Percentiles rank a stretch among this genome's conserved stretches.
These are phyloP conservation scores for Junco hyemalis DNA, from an alignment of 2,113 vertebrate genomes.

Conservation along the genomic window DNA sequence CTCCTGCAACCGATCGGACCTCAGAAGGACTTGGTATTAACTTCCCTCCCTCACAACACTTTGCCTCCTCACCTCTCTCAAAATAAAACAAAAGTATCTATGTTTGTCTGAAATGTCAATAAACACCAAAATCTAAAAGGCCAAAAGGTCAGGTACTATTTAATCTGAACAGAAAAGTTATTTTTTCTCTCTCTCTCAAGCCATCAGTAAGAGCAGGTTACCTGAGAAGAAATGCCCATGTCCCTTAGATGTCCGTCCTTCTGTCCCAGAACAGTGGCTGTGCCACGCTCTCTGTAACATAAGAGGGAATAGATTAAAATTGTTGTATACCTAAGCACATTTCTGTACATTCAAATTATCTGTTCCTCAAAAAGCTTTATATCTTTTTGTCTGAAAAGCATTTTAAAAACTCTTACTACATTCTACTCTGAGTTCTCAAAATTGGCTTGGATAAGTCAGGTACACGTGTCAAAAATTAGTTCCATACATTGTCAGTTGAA, in stretches of 20 bases:
- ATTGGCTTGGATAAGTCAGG: neutral
- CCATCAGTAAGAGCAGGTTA: neutral
- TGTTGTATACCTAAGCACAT: neutral
- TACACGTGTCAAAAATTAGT: neutral
- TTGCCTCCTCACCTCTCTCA: neutral
- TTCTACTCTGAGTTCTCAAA: neutral
- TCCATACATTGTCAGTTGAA: neutral
- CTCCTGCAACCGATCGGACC: neutral
- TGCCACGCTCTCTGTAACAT: neutral
- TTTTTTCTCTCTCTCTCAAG: neutral
- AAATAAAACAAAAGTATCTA: neutral
- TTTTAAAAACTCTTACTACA: neutral
- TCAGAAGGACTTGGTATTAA: neutral
- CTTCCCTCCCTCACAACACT: neutral
- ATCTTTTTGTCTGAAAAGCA: neutral
- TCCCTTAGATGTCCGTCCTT: neutral
- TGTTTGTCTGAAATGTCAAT: neutral
- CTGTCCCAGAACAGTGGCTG: neutral
- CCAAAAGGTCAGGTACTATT: slow-evolving; percentile 9
- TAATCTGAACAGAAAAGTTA: neutral
- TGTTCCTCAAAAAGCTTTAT: neutral
- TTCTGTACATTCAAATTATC: neutral
- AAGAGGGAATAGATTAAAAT: neutral
- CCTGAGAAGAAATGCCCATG: neutral
- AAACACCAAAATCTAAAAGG: neutral